These are phyloP conservation scores for Calyptommatus sinebrachiatus DNA, from an alignment of 2,113 vertebrate species.

Conservation along the genomic window DNA sequence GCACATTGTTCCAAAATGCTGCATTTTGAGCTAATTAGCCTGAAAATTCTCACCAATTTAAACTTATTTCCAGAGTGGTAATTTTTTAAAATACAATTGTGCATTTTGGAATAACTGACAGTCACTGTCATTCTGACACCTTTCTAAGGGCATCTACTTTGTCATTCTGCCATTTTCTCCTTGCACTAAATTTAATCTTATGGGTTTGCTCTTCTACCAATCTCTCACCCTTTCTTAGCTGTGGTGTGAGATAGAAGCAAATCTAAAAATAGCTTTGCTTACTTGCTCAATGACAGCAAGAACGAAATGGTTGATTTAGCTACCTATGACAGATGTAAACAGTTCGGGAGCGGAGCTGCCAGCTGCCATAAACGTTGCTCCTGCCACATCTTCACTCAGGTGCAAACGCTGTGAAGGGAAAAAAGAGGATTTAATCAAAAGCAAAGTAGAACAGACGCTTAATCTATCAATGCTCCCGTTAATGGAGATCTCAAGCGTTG, in stretches of 20 bases:
- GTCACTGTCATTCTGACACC: not conserved
- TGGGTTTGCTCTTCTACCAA: not conserved
- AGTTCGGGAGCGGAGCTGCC: constrained; percentile 96
- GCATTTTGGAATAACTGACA: not conserved
- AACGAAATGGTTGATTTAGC: constrained; percentile 39
- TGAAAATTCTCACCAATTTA: not conserved
- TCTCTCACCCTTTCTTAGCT: not conserved
- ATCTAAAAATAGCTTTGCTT: not conserved
- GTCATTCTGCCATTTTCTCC: not conserved
- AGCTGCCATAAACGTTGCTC: constrained; percentile 97
- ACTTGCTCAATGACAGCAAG: not conserved
- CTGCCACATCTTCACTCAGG: constrained; percentile 95
- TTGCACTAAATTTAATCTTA: not conserved
- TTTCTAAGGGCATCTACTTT: not conserved
- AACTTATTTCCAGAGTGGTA: not conserved
- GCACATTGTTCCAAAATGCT: not conserved
- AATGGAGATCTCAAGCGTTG: not conserved
- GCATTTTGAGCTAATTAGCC: not conserved
- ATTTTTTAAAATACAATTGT: not conserved
- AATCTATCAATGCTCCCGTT: not conserved
- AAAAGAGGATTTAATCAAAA: not conserved
- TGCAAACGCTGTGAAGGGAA: constrained; percentile 82
- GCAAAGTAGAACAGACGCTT: not conserved
- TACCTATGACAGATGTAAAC: constrained; percentile 98
- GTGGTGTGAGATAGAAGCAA: not conserved